Base-by-base conservation (phyloP, 2,888 invertebrate species). In the Autographa gamma region DNA sequence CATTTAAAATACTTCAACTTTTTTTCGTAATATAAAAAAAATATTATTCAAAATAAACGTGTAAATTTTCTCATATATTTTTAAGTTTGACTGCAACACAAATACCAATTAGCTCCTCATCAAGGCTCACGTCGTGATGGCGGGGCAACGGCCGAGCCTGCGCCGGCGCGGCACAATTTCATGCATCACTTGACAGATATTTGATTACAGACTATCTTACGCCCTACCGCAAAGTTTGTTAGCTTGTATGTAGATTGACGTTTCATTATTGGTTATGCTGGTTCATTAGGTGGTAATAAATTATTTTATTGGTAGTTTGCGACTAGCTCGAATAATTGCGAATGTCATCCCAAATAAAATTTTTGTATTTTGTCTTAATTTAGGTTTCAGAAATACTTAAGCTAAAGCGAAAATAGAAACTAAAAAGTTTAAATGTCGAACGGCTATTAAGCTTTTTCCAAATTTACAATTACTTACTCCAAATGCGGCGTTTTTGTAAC, bases 101-200 rank as follows among this genome's bases (percentile, higher is more conserved):
- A 71, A 70, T 63, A 69, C 56, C 77, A 79, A 81, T 83, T 77
- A 81, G 68, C 76, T 73, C 68, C 18, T 84, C 69, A 80, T 80
- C 68, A 76, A 74, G 79, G 76, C 85, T 88, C 87, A 87, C 87
- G 87, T 86, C 85, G 79, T 84, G 48, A 48, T 48, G 83, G 76
- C 83, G 82, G 93, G 90, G 90, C 93, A 92, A 90, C 88, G 92
- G 80, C 90, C 93, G 85, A 74, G 58, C 52, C 76, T 74, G 82
- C 87, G 85, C 81, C 82, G 82, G 79, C 87, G 86, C n/a, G n/a
- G n/a, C 88, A 91, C 92, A 91, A 93, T 93, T 93, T 94, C 93
- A 94, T 88, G 94, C 92, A 86, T 92, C 92, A 93, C 91, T 93
- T 91, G 83, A 88, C 89, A 90, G 92, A 92, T 92, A 93, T 92